Percentiles rank a stretch among this genome's conserved stretches.
Evolutionary conservation across 2,113 vertebrate species (phyloP).

Genomic region (Anguilla rostrata): DNA sequence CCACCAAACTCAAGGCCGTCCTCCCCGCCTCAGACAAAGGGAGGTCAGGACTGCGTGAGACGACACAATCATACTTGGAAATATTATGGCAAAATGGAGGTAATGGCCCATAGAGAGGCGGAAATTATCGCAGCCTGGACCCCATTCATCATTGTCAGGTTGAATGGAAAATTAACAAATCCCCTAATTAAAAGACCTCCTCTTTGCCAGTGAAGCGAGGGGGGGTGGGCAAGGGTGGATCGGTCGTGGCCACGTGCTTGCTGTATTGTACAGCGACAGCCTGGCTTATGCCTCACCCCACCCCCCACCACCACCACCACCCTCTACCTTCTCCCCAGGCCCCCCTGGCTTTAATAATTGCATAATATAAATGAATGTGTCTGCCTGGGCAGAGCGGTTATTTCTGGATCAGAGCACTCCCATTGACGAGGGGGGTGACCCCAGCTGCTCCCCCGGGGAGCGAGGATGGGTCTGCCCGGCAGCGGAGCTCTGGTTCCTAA

Average conservation of each 20-base stretch:
- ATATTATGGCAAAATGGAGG: constrained; percentile 13
- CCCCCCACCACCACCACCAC: background rate
- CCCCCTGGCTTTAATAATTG: constrained; percentile 33
- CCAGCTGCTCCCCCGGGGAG: background rate
- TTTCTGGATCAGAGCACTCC: constrained; percentile 19
- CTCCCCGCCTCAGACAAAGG: constrained; percentile 9
- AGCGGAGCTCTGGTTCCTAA: background rate
- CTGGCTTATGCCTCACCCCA: background rate
- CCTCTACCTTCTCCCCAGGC: background rate
- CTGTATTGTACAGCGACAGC: constrained; percentile 21
- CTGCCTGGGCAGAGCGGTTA: background rate
- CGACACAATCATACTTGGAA: constrained; percentile 16
- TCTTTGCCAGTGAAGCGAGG: background rate
- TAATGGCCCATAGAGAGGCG: constrained; percentile 20
- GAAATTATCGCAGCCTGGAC: background rate
- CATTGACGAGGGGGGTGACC: constrained; percentile 24
- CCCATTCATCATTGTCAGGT: constrained; percentile 28
- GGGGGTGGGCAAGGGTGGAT: background rate
- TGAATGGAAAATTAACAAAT: constrained; percentile 27
- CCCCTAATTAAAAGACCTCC: constrained; percentile 7
- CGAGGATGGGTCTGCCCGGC: background rate
- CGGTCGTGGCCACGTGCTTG: constrained; percentile 2
- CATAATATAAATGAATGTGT: constrained; percentile 31
- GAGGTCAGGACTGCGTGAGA: constrained; percentile 6
- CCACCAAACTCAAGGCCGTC: background rate